These are phyloP conservation scores for Heliconius hewitsoni DNA, from an alignment of 1,140 invertebrate species.

Conservation along the genomic window DNA sequence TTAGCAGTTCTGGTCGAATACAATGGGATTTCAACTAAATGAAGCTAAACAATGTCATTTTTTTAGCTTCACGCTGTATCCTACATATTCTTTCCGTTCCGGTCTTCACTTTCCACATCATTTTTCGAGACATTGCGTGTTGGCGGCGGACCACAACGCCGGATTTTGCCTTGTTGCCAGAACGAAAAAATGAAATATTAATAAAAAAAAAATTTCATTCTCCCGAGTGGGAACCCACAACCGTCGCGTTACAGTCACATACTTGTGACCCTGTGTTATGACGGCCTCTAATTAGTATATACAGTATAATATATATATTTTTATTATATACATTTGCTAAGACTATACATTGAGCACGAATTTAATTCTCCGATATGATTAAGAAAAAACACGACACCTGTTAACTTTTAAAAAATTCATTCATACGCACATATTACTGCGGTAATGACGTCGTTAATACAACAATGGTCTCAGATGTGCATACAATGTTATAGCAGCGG, in stretches of 20 bases:
- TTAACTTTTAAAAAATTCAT: constrained; percentile 8
- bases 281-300: too few species aligned
- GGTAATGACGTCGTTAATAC: constrained; percentile 27
- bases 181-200: too few species aligned
- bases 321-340: too few species aligned
- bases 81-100: not conserved
- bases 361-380: not conserved
- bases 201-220: not conserved
- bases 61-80: too few species aligned
- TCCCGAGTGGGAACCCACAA: not conserved
- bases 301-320: too few species aligned
- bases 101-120: not conserved
- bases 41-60: too few species aligned
- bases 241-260: not conserved
- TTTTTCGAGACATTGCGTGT: too few species aligned
- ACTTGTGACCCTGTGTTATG: not conserved
- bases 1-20: too few species aligned
- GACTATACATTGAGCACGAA: not conserved
- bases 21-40: too few species aligned
- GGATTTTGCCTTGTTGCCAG: too few species aligned
- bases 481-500: constrained; percentile 31
- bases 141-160: too few species aligned
- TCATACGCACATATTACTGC: constrained; percentile 18
- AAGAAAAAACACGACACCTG: not conserved
- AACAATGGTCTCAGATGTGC: constrained; percentile 33